Evolutionary conservation across 1,140 invertebrate genomes (phyloP), one percentile per base, ranked within the genome.

Genomic region (Diploscapter pachys): DNA sequence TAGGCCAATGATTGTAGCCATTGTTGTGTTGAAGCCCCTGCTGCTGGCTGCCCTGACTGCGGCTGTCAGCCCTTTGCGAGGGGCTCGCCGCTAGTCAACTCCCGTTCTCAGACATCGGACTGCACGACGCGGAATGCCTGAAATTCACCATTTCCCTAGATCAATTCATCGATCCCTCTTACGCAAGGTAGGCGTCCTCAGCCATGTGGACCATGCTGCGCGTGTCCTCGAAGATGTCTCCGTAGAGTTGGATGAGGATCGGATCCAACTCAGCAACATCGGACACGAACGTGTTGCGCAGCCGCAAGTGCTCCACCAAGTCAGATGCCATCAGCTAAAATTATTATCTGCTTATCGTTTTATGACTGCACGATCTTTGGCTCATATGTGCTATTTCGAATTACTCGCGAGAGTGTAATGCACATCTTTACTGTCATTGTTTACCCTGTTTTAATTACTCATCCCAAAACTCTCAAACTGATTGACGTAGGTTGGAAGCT

Each of bases 161-260:
- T 31, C 31, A 31, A 50, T 8, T 31, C 6, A 31, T 13, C 13
- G 63, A 65, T 13, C 13, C 9, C 8, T 31, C 63, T 65, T 65
- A 65, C 9, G 56, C 66, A 54, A 68, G 66, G 65, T 68, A 52
- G 55, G 68, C 73, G 54, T 63, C 63, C 31, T 31, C 31, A 31
- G 31, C 31, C 31, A 31, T 31, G 31, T 31, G 31, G 31, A 31
- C 31, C 31, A 31, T 31, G 31, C 31, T 31, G n/a, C 54, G 66
- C 3, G 11, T n/a, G 31, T 73, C 73, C n/a, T 83, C 71, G 63
- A 83, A 83, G 55, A 83, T 81, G 67, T 83, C 81, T 57, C 81
- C 81, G 63, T 79, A 83, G 6, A 83, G 76, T 73, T 83, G 75
- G 71, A 75, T 83, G 80, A 83, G 79, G 48, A 83, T 48, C 6